Evolutionary conservation across 2,888 invertebrate species (phyloP).

Genomic region (Drosophila siamana): DNA sequence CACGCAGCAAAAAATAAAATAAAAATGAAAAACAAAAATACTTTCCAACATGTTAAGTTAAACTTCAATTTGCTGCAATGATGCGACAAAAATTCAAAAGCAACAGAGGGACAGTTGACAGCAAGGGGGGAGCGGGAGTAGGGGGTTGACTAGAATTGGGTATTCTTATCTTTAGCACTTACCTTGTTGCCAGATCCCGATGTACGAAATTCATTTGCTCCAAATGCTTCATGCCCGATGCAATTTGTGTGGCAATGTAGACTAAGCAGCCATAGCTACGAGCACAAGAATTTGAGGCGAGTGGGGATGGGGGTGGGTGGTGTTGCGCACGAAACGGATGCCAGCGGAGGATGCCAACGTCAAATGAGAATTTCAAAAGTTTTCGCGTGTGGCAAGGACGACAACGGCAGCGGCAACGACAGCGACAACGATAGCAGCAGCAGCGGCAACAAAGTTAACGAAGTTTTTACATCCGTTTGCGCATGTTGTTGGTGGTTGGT

Average conservation of each 20-base stretch:
- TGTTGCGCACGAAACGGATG: constrained; percentile 54
- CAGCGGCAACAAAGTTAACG: constrained; percentile 76
- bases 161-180: constrained; percentile 80
- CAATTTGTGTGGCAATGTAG: constrained; percentile 94
- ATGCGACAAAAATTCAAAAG: constrained; percentile 50
- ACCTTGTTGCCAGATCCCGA: constrained; percentile 93
- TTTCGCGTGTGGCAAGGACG: constrained; percentile 61
- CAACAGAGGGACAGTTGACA: constrained; percentile 11
- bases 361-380: constrained; percentile 74
- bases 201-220: constrained; percentile 94
- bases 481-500: constrained; percentile 64
- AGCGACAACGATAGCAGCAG: constrained; percentile 22
- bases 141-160: constrained; percentile 4
- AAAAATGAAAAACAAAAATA: constrained; percentile 25
- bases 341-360: constrained; percentile 63
- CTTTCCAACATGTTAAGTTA: constrained; percentile 54
- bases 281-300: constrained; percentile 9
- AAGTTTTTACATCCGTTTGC: constrained; percentile 82
- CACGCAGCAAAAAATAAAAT: constrained; percentile 35
- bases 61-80: constrained; percentile 65
- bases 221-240: constrained; percentile 96
- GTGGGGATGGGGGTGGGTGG: constrained; percentile 16
- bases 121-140: not conserved
- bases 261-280: constrained; percentile 92
- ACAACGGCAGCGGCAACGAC: constrained; percentile 9